These are phyloP conservation scores for Nematostella vectensis DNA, from an alignment of 92 coral and sea anemone species.

Conservation along the genomic window DNA sequence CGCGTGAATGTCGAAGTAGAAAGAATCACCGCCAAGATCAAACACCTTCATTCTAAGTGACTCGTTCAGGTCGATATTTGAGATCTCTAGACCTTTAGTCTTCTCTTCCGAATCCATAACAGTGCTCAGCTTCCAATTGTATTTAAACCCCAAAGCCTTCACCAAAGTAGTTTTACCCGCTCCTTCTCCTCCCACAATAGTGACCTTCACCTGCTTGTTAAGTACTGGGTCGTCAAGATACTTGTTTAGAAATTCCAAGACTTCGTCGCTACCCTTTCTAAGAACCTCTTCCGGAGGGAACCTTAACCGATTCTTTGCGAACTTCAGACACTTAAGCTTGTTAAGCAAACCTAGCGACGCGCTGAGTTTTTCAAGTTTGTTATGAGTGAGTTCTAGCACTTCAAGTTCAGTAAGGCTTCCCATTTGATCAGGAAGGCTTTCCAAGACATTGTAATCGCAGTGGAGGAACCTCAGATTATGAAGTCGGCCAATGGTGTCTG, in stretches of 20 bases:
- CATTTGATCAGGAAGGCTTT: conserved; percentile 65
- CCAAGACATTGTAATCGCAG: conserved; percentile 62
- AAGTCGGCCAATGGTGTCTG: conserved; percentile 60
- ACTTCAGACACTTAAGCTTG: conserved; percentile 51
- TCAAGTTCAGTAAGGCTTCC: conserved; percentile 56
- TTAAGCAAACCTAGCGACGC: conserved; percentile 67
- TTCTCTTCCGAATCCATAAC: conserved; percentile 33
- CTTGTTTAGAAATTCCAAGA: conserved; percentile 51
- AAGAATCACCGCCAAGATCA: conserved; percentile 66
- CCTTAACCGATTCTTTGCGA: conserved; percentile 39
- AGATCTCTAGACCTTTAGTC: conserved; percentile 60
- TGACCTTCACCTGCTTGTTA: conserved; percentile 63
- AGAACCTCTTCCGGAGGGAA: conserved; percentile 62
- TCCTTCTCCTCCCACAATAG: conserved; percentile 58
- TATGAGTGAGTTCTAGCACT: conserved; percentile 55
- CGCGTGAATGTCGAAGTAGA: conserved; percentile 44
- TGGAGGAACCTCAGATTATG: conserved; percentile 49
- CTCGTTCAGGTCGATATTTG: conserved; percentile 41
- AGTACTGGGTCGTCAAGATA: conserved; percentile 76
- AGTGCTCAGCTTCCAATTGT: conserved; percentile 56
- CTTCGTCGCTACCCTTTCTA: conserved; percentile 56
- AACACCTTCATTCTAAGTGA: conserved; percentile 53
- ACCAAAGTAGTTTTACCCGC: conserved; percentile 68
- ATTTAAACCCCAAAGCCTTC: conserved; percentile 36
- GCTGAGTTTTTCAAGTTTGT: conserved; percentile 62